Conservation (phyloP, 1,140 invertebrate species). For the Nasonia longicornis region DNA sequence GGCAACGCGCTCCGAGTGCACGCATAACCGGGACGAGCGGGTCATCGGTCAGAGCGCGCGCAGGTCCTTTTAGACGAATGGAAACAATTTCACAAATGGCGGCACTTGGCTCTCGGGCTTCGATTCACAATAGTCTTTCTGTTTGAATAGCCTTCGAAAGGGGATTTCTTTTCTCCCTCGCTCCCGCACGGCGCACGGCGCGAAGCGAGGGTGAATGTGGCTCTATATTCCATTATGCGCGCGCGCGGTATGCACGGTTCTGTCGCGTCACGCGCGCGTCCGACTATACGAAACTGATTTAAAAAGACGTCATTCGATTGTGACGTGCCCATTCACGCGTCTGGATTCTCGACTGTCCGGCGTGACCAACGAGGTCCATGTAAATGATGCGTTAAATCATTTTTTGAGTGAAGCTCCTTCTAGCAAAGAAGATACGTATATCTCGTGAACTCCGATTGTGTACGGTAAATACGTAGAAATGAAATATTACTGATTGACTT, state of each 20-base stretch:
- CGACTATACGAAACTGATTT: slow-evolving; percentile 1
- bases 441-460: background rate
- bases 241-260: slow-evolving; percentile 10
- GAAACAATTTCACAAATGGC: slow-evolving; percentile 49
- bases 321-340: background rate
- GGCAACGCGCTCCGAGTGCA: slow-evolving; percentile 8
- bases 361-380: background rate
- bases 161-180: slow-evolving; percentile 34
- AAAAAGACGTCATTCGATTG: slow-evolving; percentile 29
- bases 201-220: slow-evolving; percentile 23
- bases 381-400: background rate
- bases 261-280: slow-evolving; percentile 25
- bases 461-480: background rate
- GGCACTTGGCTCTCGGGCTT: slow-evolving; percentile 46
- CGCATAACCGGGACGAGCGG: slow-evolving; percentile 3
- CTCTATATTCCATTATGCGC: slow-evolving; percentile 20
- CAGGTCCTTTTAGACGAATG: slow-evolving; percentile 48
- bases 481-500: background rate
- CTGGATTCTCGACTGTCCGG: background rate
- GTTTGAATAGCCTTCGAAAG: slow-evolving; percentile 46
- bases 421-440: background rate
- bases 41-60: slow-evolving; percentile 41
- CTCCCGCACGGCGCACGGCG: background rate
- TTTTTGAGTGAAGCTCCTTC: background rate
- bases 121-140: slow-evolving; percentile 48